A percentile compares a stretch with the other conserved stretches of the same genome.
These are phyloP conservation scores for Mesitornis unicolor DNA, from an alignment of 2,113 vertebrate genomes.

Conservation along the genomic window DNA sequence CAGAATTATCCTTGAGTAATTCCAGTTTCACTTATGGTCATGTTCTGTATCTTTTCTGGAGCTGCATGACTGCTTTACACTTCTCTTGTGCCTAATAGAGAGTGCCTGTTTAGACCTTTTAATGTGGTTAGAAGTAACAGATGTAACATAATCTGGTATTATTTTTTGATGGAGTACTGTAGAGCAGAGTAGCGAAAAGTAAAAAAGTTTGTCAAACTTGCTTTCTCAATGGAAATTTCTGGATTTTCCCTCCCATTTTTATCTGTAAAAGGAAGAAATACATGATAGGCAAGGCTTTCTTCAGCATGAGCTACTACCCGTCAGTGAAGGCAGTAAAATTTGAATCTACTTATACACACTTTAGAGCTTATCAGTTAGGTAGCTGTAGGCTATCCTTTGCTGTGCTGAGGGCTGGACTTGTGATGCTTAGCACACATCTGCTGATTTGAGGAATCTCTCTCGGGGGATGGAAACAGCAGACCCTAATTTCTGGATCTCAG, in stretches of 20 bases:
- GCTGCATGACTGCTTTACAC: background rate
- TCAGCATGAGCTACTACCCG: background rate
- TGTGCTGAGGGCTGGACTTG: background rate
- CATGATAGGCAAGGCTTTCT: accelerated
- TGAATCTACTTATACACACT: too few species aligned
- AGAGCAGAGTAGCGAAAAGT: background rate
- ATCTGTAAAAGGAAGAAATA: background rate
- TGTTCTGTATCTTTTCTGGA: background rate
- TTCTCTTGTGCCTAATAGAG: background rate
- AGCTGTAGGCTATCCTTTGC: background rate
- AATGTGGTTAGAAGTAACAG: background rate
- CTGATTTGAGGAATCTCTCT: background rate
- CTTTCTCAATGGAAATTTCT: background rate
- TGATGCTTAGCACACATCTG: background rate
- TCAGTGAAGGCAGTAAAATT: background rate
- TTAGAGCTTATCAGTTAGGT: background rate
- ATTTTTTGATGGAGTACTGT: background rate
- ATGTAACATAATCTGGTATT: background rate
- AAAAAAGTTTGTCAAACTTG: background rate
- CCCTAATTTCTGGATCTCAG: background rate
- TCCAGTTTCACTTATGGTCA: background rate
- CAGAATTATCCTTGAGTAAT: background rate
- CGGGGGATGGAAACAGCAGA: background rate
- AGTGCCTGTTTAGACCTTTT: background rate
- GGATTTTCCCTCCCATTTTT: background rate